Base-by-base conservation (phyloP, 2,797 vertebrate genomes). In the Clamator glandarius region DNA sequence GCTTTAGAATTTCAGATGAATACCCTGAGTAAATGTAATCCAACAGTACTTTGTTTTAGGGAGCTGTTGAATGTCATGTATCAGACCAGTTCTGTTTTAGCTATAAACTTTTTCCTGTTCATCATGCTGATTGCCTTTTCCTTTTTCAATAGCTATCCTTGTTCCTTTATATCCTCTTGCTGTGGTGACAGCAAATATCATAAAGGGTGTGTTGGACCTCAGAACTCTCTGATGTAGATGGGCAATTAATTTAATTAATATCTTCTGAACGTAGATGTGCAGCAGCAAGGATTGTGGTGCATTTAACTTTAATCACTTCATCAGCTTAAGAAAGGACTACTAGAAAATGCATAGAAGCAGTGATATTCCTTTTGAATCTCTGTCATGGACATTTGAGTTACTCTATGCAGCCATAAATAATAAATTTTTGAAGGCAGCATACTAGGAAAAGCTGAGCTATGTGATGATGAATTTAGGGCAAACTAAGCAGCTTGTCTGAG, bases 1-100 rank as follows among this genome's bases (percentile, higher is more conserved):
- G 80, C 66, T 95, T 89, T 93, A 94, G 89, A 95, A 94, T 96
- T 94, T 96, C 87, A 91, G 52, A 51, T 2, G 5, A 82, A 88
- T 80, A 84, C 69, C 16, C 73, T 46, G 76, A 3, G 51, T 57
- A 94, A 95, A 84, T 63, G 55, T 88, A 88, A 93, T 85, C 79
- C 83, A 66, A 93, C 50, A 78, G 58, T 15, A 44, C n/a, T 89
- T 93, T 80, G 73, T 74, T 94, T 93, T 36, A 89, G 87, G 59
- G 69, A 86, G 79, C 25, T 73, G 51, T 67, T 86, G 83, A 86
- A 93, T 21, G 48, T 73, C 69, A 59, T 46, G 11, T 48, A 87
- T 62, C 24, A 69, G 61, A 70, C 29, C 28, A 39, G 52, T 69
- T 93, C 89, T 94, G 79, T 7, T 91, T 92, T 84, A 2, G 13